phyloP scores from a whole-genome alignment of 2,888 invertebrate genomes.

The Sericinus montela region DNA sequence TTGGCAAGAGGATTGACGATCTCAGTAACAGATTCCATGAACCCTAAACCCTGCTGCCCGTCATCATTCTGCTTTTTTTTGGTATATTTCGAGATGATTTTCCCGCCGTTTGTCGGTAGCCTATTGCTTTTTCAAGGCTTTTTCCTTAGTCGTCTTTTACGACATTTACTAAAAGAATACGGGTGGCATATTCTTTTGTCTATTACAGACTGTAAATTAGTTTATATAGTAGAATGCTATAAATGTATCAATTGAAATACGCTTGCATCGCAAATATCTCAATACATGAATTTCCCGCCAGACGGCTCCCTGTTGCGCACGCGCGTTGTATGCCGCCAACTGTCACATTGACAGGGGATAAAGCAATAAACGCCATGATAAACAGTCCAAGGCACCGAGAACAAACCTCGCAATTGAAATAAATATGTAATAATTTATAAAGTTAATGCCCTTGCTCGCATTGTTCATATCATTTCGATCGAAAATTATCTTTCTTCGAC shows the following conservation, averaged over 20 bases:
- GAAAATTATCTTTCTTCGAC: slow-evolving; percentile 17
- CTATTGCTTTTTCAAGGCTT: no score
- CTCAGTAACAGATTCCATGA: no score
- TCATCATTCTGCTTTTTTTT: no score
- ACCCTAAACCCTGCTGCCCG: no score
- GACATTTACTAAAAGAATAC: no score
- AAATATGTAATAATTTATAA: slow-evolving; percentile 47
- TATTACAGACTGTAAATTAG: no score
- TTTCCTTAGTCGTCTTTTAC: no score
- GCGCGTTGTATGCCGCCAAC: slow-evolving; percentile 35
- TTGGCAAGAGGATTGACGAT: no score
- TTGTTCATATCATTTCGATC: slow-evolving; percentile 28
- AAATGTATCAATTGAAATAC: background rate
- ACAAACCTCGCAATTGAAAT: slow-evolving; percentile 49
- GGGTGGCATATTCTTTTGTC: no score
- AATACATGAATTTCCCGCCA: slow-evolving; percentile 23
- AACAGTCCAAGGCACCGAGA: slow-evolving; percentile 36
- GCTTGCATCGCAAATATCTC: slow-evolving; percentile 20
- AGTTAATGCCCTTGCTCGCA: slow-evolving; percentile 32
- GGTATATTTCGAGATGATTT: no score
- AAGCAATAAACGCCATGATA: slow-evolving; percentile 42
- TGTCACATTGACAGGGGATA: slow-evolving; percentile 34
- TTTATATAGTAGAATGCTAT: background rate
- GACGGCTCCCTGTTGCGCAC: slow-evolving; percentile 37
- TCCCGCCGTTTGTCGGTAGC: no score